These are phyloP conservation scores for pig (Sus scrofa) DNA, from an alignment of 2,113 vertebrate species.

Conservation along the genomic window T2T-Sscrofa CM000830.6:121963001-121963500, in stretches of 20 bases:
- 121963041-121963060: constrained; percentile 40
- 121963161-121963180: constrained; percentile 46
- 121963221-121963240: neutral
- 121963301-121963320: neutral
- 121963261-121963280: neutral
- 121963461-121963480: constrained; percentile 2
- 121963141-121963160: constrained; percentile 23
- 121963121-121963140: neutral
- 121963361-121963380: neutral
- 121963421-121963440: neutral
- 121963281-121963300: neutral
- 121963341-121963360: neutral
- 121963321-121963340: neutral
- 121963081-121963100: constrained; percentile 37
- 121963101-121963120: constrained; percentile 59
- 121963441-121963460: constrained; percentile 2
- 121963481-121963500: neutral
- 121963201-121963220: neutral
- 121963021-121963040: constrained; percentile 48
- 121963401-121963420: neutral
- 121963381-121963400: neutral
- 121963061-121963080: constrained; percentile 54
- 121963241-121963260: constrained; percentile 7
- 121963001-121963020: constrained; percentile 59
- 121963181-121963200: constrained; percentile 53